Evolutionary conservation across 1,140 invertebrate species (phyloP), one percentile per base, ranked within the genome.

Genomic region (Lucilia sericata): DNA sequence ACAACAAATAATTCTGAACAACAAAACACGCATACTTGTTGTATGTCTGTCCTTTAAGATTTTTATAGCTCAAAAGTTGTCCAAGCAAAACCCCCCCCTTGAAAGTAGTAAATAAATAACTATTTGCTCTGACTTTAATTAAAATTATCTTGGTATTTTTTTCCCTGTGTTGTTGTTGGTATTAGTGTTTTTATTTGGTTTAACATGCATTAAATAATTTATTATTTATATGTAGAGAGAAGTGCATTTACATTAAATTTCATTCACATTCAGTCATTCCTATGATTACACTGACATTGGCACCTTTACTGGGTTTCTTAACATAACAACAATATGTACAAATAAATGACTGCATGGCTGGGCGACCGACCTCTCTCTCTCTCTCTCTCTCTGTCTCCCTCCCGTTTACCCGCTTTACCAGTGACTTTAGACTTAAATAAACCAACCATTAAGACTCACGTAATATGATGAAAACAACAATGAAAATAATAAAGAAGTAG

Each of bases 251-350:
- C 51, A 55, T 70, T 70, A 70, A 70, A 21, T 70, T 70, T 70
- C 21, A 70, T 70, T 70, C 14, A 60, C n/a, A n/a, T 60, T 60
- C 55, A 60, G 55, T 60, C 65, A 21, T 25, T 21, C 19, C 21
- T 70, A 70, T 70, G n/a, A 70, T 70, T 70, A 70, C 19, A 70
- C 65, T 70, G 65, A 70, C 65, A 70, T 70, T 70, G 65, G 65
- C 65, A 70, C 65, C 65, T 70, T 70, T 70, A 70, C 65, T 70
- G 65, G 65, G 65, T 70, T 70, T 70, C 65, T 70, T 70, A 60
- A 70, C 65, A 70, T 10, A 7, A 25, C 19, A 70, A 70, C 55
- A 60, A 60, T 30, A 30, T 30, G 25, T 30, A 30, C 25, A 30
- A 17, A 60, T 7, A 17, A 60, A 60, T n/a, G 55, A n/a, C 55